Conservation (phyloP, 2,888 invertebrate species). For the Macaria liturata region DNA sequence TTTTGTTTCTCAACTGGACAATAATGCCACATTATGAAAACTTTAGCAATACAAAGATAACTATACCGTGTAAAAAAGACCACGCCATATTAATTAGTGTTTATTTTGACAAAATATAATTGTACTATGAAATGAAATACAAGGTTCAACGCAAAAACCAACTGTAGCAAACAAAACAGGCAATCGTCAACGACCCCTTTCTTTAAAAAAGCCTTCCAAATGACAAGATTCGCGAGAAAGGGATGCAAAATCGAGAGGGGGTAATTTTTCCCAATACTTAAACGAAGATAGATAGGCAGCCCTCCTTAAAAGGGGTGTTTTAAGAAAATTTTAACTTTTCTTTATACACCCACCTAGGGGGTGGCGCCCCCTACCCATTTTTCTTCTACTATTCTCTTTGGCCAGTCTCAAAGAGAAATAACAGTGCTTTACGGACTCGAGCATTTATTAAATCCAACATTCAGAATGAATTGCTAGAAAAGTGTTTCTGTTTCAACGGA, state of each 20-base stretch:
- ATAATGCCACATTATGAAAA: too few relatives aligned
- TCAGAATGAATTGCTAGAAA: constrained; percentile 70
- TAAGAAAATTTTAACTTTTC: constrained; percentile 83
- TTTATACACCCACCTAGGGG: constrained; percentile 65
- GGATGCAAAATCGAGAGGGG: constrained; percentile 55
- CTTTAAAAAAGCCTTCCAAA: constrained; percentile 62
- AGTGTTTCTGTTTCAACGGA: constrained; percentile 54
- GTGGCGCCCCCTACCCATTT: constrained; percentile 47
- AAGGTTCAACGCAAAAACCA: constrained; percentile 8
- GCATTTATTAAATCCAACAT: constrained; percentile 80
- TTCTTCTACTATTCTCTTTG: constrained; percentile 79
- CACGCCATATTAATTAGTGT: too few relatives aligned
- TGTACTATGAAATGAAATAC: too few relatives aligned
- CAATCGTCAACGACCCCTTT: constrained; percentile 41
- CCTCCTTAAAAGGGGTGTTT: constrained; percentile 61
- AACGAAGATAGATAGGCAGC: constrained; percentile 78
- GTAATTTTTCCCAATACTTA: constrained; percentile 81
- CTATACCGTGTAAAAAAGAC: too few relatives aligned
- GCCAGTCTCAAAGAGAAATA: constrained; percentile 77
- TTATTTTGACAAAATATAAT: too few relatives aligned
- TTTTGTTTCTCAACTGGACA: too few relatives aligned
- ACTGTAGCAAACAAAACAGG: constrained; percentile 33
- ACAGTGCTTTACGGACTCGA: constrained; percentile 63
- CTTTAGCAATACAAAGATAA: too few relatives aligned
- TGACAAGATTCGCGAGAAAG: constrained; percentile 64